These are phyloP conservation scores for Coptotermes formosanus DNA, from an alignment of 1,140 invertebrate species.

Conservation along the genomic window DNA sequence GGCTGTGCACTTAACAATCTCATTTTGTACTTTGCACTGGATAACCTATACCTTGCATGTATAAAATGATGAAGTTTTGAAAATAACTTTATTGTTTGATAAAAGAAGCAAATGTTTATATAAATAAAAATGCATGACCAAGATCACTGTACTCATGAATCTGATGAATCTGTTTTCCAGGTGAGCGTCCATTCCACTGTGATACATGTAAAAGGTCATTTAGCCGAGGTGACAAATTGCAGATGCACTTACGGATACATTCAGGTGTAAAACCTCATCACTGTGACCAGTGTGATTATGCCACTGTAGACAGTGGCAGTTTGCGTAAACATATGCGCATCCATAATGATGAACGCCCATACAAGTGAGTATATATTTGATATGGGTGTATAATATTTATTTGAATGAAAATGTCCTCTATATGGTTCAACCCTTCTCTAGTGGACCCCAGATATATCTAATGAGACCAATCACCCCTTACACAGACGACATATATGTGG, in stretches of 20 bases:
- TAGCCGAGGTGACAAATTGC: slow-evolving; percentile 46
- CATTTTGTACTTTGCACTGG: no score
- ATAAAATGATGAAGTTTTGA: no score
- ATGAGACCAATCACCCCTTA: no score
- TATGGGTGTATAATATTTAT: not conserved
- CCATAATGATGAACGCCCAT: slow-evolving; percentile 43
- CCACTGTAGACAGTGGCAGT: slow-evolving; percentile 38
- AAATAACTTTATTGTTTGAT: no score
- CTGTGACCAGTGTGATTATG: slow-evolving; percentile 43
- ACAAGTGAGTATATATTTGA: slow-evolving; percentile 43
- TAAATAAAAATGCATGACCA: no score
- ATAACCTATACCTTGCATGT: no score
- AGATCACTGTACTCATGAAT: not conserved
- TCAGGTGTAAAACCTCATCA: slow-evolving; percentile 44
- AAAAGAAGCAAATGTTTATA: no score
- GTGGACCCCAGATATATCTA: no score
- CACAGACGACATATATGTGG: no score
- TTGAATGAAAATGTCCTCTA: not conserved
- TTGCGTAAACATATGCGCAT: slow-evolving; percentile 42
- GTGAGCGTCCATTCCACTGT: slow-evolving; percentile 49
- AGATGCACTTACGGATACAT: slow-evolving; percentile 47
- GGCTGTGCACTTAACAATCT: no score
- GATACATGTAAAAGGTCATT: slow-evolving; percentile 46
- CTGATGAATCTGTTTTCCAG: slow-evolving; percentile 33
- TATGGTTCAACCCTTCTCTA: no score